Base-by-base conservation (phyloP, 2,113 vertebrate species). In the Todiramphus chloris region DNA sequence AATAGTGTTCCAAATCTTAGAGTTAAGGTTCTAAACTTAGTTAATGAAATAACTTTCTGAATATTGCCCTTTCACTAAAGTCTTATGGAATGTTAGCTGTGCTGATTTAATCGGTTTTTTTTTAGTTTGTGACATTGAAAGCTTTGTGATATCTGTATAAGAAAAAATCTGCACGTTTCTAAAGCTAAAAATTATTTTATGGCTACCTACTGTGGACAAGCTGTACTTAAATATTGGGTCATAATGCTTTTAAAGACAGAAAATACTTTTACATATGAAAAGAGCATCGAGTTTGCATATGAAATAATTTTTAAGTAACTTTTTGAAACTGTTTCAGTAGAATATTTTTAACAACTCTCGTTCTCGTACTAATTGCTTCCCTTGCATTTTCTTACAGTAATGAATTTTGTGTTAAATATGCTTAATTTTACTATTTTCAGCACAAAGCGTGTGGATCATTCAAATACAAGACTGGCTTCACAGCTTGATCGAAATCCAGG, bases 401-500 rank as follows among this genome's bases (percentile, higher is more conserved):
- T 56, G 48, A 74, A 37, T 75, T 69, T 55, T 20, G 10, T 79
- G 21, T 74, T 96, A 62, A 94, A n/a, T 74, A 46, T 96, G 16
- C 72, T 92, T 92, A 76, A 13, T 96, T 95, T 96, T 94, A n/a
- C 97, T 43, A 28, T 83, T 92, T 97, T 73, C 77, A 99, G 99
- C 95, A 99, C 99, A 85, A 99, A 99, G 81, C 98, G 99, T 90
- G 99, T 99, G 87, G 99, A 99, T 97, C 99, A 99, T 96, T 99
- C 99, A 90, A 99, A 99, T 96, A 99, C 99, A 73, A 98, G 99
- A 96, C 94, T 99, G 96, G 98, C 99, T 93, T 99, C 99, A 0
- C 99, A 99, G 93, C 98, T 99, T 88, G 99, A 99, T 97, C 98
- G 99, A 96, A 99, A 99, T 97, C 99, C 99, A 98, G 99, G 99